A percentile compares a stretch with the other conserved stretches of the same genome.
phyloP scores from a whole-genome alignment of 2,113 vertebrate genomes.

The Mus spicilegus region DNA sequence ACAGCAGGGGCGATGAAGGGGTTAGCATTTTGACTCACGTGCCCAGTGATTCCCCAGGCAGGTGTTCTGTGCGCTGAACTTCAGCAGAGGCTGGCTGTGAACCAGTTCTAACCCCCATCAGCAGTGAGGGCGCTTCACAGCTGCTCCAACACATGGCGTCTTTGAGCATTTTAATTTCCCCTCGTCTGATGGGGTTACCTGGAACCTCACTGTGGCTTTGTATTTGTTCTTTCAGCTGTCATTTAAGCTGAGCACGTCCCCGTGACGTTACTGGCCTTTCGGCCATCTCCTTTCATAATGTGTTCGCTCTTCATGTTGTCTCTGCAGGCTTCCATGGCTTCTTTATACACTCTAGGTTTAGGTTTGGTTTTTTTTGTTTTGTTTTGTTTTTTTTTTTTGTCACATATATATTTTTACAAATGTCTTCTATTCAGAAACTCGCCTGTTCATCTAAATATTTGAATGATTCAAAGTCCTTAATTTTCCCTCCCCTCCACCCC shows the following conservation, averaged over 20 bases:
- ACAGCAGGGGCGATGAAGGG: neutral
- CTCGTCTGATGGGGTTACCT: neutral
- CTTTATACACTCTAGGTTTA: neutral
- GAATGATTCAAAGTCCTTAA: neutral
- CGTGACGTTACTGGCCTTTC: neutral
- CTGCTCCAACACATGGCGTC: neutral
- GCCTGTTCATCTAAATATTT: neutral
- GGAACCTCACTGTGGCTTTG: neutral
- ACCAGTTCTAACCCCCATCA: neutral
- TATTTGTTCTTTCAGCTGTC: neutral
- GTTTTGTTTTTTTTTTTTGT: neutral
- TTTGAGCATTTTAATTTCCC: neutral
- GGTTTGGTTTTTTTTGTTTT: neutral
- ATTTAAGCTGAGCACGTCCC: neutral
- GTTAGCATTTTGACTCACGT: neutral
- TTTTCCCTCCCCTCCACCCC: neutral
- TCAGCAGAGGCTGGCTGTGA: neutral
- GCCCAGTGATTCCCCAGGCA: rapidly evolving
- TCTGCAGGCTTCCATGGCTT: neutral
- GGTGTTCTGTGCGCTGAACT: neutral
- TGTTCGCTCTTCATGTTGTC: neutral
- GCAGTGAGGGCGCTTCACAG: neutral
- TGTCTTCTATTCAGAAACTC: neutral
- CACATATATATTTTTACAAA: neutral
- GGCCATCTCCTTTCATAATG: neutral